Evolutionary conservation across 2,113 vertebrate genomes (phyloP).

Genomic region (Zapus hudsonius): DNA sequence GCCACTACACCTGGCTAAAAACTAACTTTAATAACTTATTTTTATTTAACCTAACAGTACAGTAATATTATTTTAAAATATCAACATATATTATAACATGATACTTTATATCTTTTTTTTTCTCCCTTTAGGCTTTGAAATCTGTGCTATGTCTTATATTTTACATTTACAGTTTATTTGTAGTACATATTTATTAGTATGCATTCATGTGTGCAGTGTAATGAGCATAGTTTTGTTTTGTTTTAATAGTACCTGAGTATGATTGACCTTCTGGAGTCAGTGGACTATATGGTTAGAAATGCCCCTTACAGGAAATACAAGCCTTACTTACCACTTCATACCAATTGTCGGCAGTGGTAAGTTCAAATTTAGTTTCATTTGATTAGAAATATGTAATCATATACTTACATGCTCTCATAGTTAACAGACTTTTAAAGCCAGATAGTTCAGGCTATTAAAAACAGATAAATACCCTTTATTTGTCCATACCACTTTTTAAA

Average conservation of each 20-base stretch:
- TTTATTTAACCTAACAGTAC: background rate
- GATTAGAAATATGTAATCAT: slow-evolving; percentile 44
- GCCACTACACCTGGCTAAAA: background rate
- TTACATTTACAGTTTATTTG: too few species aligned
- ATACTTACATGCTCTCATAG: background rate
- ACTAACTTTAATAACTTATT: slow-evolving; percentile 17
- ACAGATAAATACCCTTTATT: background rate
- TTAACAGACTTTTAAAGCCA: slow-evolving; percentile 14
- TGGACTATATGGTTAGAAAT: slow-evolving; percentile 96
- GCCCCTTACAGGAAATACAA: slow-evolving; percentile 94
- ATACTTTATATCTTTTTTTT: slow-evolving; percentile 3
- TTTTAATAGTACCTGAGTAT: slow-evolving; percentile 93
- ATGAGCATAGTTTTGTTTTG: slow-evolving; percentile 40
- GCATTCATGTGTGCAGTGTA: slow-evolving; percentile 7
- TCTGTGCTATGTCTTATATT: background rate
- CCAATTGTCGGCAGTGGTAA: slow-evolving; percentile 90
- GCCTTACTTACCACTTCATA: slow-evolving; percentile 87
- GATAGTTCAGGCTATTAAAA: background rate
- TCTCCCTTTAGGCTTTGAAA: slow-evolving; percentile 3
- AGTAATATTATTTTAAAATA: background rate
- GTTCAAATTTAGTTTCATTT: slow-evolving; percentile 65
- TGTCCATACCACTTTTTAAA: background rate
- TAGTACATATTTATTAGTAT: too few species aligned
- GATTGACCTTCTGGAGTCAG: slow-evolving; percentile 94
- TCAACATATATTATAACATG: background rate